These are phyloP conservation scores for Lycophotia porphyrea DNA, from an alignment of 2,888 invertebrate species.

Conservation along the genomic window DNA sequence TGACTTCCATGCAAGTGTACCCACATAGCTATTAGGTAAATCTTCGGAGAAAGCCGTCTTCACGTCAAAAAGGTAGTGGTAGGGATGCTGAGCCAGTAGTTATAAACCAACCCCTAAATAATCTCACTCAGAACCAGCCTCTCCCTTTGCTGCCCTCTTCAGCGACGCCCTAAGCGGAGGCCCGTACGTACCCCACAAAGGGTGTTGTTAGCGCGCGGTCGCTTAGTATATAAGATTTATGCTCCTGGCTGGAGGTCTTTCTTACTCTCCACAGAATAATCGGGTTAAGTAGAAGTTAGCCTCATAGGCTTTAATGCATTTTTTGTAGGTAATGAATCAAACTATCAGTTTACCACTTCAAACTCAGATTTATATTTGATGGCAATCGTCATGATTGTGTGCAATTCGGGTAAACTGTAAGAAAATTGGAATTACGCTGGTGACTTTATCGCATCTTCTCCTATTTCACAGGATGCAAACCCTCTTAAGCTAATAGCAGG, in stretches of 20 bases:
- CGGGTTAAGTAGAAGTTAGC: too few species aligned
- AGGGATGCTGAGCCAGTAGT: too few species aligned
- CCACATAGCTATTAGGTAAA: neutral
- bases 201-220: too few species aligned
- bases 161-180: too few species aligned
- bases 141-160: too few species aligned
- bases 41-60: neutral
- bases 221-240: too few species aligned
- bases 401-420: neutral
- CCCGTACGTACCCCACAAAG: too few species aligned
- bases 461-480: conserved; percentile 36
- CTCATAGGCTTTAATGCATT: too few species aligned
- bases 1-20: neutral
- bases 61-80: neutral
- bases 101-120: too few species aligned
- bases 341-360: neutral
- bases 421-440: neutral
- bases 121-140: too few species aligned
- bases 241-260: too few species aligned
- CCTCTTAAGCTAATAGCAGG: conserved; percentile 44
- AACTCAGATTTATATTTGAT: neutral
- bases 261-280: too few species aligned
- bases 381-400: neutral
- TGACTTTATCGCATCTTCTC: neutral
- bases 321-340: neutral